A percentile compares a stretch with the other conserved stretches of the same genome.
Evolutionary conservation across 1,140 invertebrate genomes (phyloP).

Genomic region (Diabrotica virgifera): DNA sequence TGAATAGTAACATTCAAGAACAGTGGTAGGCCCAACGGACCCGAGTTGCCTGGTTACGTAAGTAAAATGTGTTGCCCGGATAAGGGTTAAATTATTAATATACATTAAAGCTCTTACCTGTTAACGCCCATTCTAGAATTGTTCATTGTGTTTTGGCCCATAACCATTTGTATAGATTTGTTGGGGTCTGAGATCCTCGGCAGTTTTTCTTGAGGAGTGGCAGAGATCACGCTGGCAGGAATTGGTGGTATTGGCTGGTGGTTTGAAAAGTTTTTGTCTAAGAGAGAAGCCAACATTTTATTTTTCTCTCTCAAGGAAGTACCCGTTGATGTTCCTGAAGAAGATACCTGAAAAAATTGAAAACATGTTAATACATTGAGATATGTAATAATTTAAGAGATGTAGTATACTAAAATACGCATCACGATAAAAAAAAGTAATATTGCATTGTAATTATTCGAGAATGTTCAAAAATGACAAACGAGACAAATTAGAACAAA

Average conservation of each 20-base stretch:
- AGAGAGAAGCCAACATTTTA: conserved; percentile 78
- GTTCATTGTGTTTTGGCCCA: conserved; percentile 42
- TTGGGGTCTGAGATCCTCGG: conserved; percentile 47
- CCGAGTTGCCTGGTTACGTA: no score
- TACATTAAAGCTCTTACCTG: conserved; percentile 28
- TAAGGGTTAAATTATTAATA: no score
- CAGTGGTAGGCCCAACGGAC: no score
- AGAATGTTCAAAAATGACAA: no score
- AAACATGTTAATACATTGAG: no score
- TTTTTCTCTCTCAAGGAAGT: conserved; percentile 71
- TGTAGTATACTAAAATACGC: no score
- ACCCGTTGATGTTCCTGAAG: conserved; percentile 51
- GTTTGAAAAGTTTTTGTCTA: conserved; percentile 75
- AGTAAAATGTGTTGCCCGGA: no score
- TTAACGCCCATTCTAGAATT: conserved; percentile 32
- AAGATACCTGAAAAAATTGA: not conserved
- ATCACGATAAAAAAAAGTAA: no score
- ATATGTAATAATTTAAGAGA: no score
- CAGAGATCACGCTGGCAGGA: conserved; percentile 62
- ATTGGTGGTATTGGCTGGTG: conserved; percentile 65
- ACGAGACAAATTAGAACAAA: no score
- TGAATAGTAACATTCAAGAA: no score
- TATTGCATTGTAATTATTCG: no score
- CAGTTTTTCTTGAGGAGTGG: conserved; percentile 63
- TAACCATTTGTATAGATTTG: conserved; percentile 42